Evolutionary conservation across 1,140 invertebrate species (phyloP).

Genomic region (Diorhabda elongata): DNA sequence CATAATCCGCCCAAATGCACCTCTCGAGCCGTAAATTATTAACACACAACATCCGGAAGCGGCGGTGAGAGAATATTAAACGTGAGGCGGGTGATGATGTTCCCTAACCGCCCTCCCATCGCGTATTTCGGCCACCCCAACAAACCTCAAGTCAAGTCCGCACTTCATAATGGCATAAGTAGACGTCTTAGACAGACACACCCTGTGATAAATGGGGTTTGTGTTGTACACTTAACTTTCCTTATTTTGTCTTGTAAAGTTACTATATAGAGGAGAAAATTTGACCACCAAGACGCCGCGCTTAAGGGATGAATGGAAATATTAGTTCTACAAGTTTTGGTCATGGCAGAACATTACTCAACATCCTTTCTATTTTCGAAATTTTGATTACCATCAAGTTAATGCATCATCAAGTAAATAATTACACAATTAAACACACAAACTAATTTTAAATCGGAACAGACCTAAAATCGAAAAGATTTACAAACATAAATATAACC

Average conservation of each 20-base stretch:
- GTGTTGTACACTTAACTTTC: conserved; percentile 12
- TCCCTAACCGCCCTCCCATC: background rate
- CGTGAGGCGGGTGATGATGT: conserved; percentile 4
- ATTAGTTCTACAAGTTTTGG: background rate
- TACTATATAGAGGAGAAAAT: conserved; percentile 4
- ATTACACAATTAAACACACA: too few species aligned
- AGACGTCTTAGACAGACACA: conserved; percentile 31
- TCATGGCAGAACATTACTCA: background rate
- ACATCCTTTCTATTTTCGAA: background rate
- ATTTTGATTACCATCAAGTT: too few species aligned
- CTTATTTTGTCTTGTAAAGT: conserved; percentile 17
- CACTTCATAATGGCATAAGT: conserved; percentile 36
- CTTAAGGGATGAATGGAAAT: conserved; percentile 1
- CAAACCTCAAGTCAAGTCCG: conserved; percentile 30
- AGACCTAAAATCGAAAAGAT: too few species aligned
- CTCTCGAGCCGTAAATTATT: conserved; percentile 15
- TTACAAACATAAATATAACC: too few species aligned
- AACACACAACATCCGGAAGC: conserved; percentile 15
- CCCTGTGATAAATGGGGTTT: conserved; percentile 31
- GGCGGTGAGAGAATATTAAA: conserved; percentile 26
- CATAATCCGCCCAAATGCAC: conserved; percentile 10
- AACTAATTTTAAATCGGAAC: too few species aligned
- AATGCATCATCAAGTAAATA: too few species aligned
- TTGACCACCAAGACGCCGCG: conserved; percentile 6
- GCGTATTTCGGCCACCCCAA: conserved; percentile 4